Base-by-base conservation (phyloP, 2,797 vertebrate genomes). In the Gymnocypris eckloni region DNA sequence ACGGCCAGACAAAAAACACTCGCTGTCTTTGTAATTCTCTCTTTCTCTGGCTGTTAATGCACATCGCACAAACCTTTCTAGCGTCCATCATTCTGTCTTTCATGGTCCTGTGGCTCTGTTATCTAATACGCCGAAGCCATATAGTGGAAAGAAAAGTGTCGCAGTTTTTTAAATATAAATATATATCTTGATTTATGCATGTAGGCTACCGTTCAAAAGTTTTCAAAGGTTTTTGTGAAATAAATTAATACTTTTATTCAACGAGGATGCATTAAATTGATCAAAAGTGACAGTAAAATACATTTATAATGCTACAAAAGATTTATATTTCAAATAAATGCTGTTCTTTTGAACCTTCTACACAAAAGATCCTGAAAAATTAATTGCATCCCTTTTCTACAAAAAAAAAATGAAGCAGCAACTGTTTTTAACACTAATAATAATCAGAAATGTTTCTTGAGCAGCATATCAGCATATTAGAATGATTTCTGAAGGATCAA, bases 61-160 rank as follows among this genome's bases (percentile, higher is more conserved):
- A 54, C 59, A 37, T 10, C 41, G 52, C 48, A 48, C 83, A 80
- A 54, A 86, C 72, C 84, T 66, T 77, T 82, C 37, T 20, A 79
- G 67, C 43, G 56, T 64, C 43, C 22, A 41, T 82, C 59, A 64
- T 43, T 78, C 82, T 85, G 75, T 73, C 75, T 89, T 90, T 67
- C 82, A 75, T 45, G 52, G 67, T 16, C 10, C 28, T 20, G 56
- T 6, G 20, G 10, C 72, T 83, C 28, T 4, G 22, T 71, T 54
- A 54, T 81, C 66, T 4, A 56, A 56, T 18, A 25, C 4, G 7
- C 33, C 20, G 54, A 2, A 22, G 61, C 61, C 25, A 64, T 28
- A 64, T 64, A 28, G 25, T 13, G 11, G 48, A 2, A 28, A 28
- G 15, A 28, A 15, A 25, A 0, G 25, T 28, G 59, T 64, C 59